Base-by-base conservation (phyloP, 2,113 vertebrate genomes). In the Sinocyclocheilus anshuiensis region DNA sequence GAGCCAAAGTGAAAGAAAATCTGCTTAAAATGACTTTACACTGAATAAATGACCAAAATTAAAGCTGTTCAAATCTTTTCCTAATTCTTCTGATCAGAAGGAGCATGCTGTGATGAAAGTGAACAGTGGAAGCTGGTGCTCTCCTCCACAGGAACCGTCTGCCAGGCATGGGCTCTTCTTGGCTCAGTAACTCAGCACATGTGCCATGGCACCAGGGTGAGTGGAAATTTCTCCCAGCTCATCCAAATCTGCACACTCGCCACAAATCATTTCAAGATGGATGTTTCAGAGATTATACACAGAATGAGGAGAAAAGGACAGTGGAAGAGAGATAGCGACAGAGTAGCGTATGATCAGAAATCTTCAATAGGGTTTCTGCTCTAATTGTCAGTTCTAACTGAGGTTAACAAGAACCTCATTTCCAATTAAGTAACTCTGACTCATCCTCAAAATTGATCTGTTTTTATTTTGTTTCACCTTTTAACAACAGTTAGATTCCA, bases 191-290 rank as follows among this genome's bases (percentile, higher is more conserved):
- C 72, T 67, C 75, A 69, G 84, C 74, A 55, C 76, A 79, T 69
- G 90, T 83, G 18, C 33, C 88, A 80, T 84, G 84, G 87, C 88
- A 86, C 18, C 45, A 77, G 61, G 74, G 77, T 13, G 22, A 63
- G 36, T 63, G 76, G 77, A 80, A 85, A 89, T 81, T 84, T 89
- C 85, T 77, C 81, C 79, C 86, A 84, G 88, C 72, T 91, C 85
- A 91, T 91, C 89, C 90, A 80, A 63, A 80, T 91, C 87, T 86
- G 63, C 90, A 55, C 86, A 90, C 84, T 86, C 84, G 65, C 78
- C 59, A 50, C 86, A 89, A 74, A 86, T 87, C 29, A 89, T 84
- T 83, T 86, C 78, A 89, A 86, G 72, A 81, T 83, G 84, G 45
- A 83, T 72, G 78, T 87, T 61, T 80, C 13, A 80, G 78, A 61